Percentiles rank a stretch among this genome's conserved stretches.
Evolutionary conservation across 2,888 invertebrate genomes (phyloP).

Genomic region (Leuctra nigra): DNA sequence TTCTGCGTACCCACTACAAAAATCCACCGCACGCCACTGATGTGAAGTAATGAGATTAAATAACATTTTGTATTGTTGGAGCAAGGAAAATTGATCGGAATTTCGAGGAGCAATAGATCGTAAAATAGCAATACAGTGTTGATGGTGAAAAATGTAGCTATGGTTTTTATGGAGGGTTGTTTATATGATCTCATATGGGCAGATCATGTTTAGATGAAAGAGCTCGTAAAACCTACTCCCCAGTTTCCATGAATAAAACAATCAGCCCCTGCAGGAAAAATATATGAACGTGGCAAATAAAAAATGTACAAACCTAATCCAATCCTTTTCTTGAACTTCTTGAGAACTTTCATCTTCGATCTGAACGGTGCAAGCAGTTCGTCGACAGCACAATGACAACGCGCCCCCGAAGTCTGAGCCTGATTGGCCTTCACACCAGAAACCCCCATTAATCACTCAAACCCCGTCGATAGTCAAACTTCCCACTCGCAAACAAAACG

Average conservation of each 20-base stretch:
- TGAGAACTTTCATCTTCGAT: constrained; percentile 80
- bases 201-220: no score
- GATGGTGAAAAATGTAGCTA: no score
- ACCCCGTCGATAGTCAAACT: background rate
- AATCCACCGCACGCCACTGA: no score
- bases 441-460: constrained; percentile 38
- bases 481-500: background rate
- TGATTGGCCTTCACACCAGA: constrained; percentile 39
- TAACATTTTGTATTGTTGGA: no score
- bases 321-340: constrained; percentile 83
- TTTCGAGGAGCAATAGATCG: no score
- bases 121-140: no score
- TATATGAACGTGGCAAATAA: background rate
- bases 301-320: constrained; percentile 67
- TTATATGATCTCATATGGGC: no score
- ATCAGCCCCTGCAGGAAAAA: background rate
- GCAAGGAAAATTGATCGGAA: no score
- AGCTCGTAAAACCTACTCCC: background rate
- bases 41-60: no score
- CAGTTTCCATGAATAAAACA: background rate
- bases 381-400: constrained; percentile 34
- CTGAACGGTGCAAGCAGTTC: constrained; percentile 46
- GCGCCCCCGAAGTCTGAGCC: constrained; percentile 34
- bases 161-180: no score
- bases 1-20: no score